Base-by-base conservation (phyloP, 2,888 invertebrate genomes). In the Meliscaeva auricollis region DNA sequence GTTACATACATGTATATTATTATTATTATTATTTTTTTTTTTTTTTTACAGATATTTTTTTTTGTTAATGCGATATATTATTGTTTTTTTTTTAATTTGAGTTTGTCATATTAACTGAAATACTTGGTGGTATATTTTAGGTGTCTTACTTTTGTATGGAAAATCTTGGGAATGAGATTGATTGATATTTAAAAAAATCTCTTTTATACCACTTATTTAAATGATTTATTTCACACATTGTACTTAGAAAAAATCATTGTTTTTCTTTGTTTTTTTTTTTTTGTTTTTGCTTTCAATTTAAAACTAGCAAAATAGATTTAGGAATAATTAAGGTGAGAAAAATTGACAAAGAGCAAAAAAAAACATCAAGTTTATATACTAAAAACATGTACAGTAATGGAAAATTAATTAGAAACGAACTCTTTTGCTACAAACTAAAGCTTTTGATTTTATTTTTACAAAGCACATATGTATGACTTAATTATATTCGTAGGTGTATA, bases 221-320 rank as follows among this genome's bases (percentile, higher is more conserved):
- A n/a, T n/a, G n/a, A n/a, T n/a, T 38, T 56, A 11, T 50, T 48
- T 35, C 17, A 56, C 26, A 30, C 15, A 54, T 30, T 66, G 78
- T 79, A 79, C 78, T 73, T 79, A 68, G 58, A 50, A 38, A 60
- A 74, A 58, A 44, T 66, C 3, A 41, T 30, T 62, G 30, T 44
- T 72, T 72, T 70, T 41, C 50, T 60, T 68, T 75, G 32, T 64
- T 66, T 26, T 26, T 26, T 26, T 26, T 26, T 26, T 2, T 26
- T 26, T 26, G 4, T 26, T 26, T 26, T 26, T 26, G 44, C 41
- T 22, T 54, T 46, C 22, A n/a, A 22, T 46, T 46, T 56, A 3
- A 41, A 15, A 54, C 20, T 58, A 48, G 58, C 46, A 58, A 20
- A 32, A 20, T 20, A 11, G n/a, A 46, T 22, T 30, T 72, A 46